These are phyloP conservation scores for Phainopepla nitens DNA, from an alignment of 2,113 vertebrate genomes.

Conservation along the genomic window DNA sequence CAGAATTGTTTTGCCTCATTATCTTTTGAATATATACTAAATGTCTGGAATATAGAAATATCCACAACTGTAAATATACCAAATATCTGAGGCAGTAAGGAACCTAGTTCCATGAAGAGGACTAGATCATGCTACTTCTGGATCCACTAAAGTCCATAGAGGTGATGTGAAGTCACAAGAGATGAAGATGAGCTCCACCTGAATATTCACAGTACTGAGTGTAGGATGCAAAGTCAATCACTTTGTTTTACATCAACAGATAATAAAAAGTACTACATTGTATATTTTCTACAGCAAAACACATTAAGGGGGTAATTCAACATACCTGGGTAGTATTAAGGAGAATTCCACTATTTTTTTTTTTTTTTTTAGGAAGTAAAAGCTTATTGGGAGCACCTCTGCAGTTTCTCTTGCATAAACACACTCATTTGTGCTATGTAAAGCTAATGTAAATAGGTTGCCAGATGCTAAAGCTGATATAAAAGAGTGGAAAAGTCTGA, in stretches of 20 bases:
- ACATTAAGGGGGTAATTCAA: neutral
- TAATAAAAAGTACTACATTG: neutral
- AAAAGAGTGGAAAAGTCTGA: neutral
- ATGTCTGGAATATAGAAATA: neutral
- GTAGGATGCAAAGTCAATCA: neutral
- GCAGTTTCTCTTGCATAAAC: neutral
- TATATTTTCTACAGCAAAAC: neutral
- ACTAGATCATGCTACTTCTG: neutral
- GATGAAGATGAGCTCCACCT: neutral
- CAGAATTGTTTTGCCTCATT: neutral
- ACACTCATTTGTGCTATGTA: neutral
- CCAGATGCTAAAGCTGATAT: neutral
- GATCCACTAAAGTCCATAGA: neutral
- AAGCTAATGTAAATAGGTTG: neutral
- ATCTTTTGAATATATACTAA: neutral
- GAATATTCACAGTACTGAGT: neutral
- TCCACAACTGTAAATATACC: neutral
- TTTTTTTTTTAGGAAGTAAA: neutral
- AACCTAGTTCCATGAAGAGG: neutral
- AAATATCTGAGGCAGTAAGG: neutral
- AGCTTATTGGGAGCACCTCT: neutral
- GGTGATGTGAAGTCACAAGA: neutral
- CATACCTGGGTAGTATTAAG: neutral
- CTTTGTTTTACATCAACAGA: neutral
- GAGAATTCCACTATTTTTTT: neutral